Percentiles rank a stretch among this genome's conserved stretches.
Evolutionary conservation across 2,113 vertebrate species (phyloP).

Genomic region (Sclerurus mexicanus): DNA sequence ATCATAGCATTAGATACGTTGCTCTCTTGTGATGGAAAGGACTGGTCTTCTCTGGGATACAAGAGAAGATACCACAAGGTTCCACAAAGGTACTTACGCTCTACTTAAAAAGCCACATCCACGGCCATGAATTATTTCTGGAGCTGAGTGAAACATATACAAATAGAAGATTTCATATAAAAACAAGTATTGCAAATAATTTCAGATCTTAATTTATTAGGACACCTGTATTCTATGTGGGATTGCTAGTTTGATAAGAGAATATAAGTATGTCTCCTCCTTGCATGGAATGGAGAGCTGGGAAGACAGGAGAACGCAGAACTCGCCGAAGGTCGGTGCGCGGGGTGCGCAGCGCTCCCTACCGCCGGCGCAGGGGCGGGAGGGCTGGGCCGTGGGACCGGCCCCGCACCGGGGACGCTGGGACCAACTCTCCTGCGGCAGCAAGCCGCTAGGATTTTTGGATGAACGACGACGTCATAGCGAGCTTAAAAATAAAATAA

Average conservation of each 20-base stretch:
- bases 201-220: neutral
- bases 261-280: no score
- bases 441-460: neutral
- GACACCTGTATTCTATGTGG: fast-evolving
- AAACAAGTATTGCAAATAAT: neutral
- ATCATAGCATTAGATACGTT: neutral
- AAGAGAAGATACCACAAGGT: neutral
- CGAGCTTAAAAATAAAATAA: neutral
- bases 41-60: neutral
- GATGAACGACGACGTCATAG: neutral
- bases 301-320: neutral
- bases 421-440: neutral
- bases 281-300: fast-evolving
- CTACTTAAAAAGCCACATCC: neutral
- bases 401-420: neutral
- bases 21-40: neutral
- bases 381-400: neutral
- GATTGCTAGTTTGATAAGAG: fast-evolving
- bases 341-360: neutral
- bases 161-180: neutral
- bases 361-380: neutral
- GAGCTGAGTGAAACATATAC: neutral
- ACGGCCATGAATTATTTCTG: neutral
- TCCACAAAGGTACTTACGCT: neutral
- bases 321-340: fast-evolving